Evolutionary conservation across 2,888 invertebrate genomes (phyloP), one percentile per base, ranked within the genome.

Genomic region (Leptarthrus brevirostris): DNA sequence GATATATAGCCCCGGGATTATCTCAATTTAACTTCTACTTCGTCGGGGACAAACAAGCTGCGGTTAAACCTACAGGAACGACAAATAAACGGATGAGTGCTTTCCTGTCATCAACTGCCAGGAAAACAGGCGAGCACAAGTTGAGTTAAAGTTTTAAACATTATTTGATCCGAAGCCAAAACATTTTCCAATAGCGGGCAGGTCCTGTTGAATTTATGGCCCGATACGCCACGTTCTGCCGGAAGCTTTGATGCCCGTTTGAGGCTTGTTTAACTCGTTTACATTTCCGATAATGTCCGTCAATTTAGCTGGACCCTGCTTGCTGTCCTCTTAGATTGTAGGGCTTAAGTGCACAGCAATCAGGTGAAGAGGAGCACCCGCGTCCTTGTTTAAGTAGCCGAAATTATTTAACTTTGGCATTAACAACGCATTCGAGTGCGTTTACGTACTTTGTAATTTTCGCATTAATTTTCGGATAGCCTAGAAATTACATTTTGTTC

Each of bases 241-340:
- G 69, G 34, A 69, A 52, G 49, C 69, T 18, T 24, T 49, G 52
- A 26, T 49, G 52, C 69, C 69, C 49, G 69, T 69, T 69, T 69
- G 69, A 69, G 69, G 69, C 69, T 69, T 69, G 69, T 69, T 69
- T 20, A 69, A 69, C 49, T 69, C 69, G 69, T 69, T 69, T 69
- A 69, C 69, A 69, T 69, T 69, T 69, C 52, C 69, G 69, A 69
- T 69, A 69, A 69, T 69, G 52, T 69, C 52, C 69, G 69, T 52
- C 69, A 69, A 69, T 69, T 69, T 52, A 30, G 36, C 69, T 24
- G 69, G 49, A 34, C 52, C 26, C 34, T 52, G 54, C n/a, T 14
- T 12, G 26, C 14, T 26, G 30, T 54, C 12, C 40, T 12, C n/a
- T 40, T 40, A 40, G 8, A 40, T 40, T 3, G 3, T 12, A 12